Percentiles rank a stretch among this genome's conserved stretches.
These are phyloP conservation scores for Ceratosolen solmsi DNA, from an alignment of 1,140 invertebrate genomes.

Conservation along the genomic window DNA sequence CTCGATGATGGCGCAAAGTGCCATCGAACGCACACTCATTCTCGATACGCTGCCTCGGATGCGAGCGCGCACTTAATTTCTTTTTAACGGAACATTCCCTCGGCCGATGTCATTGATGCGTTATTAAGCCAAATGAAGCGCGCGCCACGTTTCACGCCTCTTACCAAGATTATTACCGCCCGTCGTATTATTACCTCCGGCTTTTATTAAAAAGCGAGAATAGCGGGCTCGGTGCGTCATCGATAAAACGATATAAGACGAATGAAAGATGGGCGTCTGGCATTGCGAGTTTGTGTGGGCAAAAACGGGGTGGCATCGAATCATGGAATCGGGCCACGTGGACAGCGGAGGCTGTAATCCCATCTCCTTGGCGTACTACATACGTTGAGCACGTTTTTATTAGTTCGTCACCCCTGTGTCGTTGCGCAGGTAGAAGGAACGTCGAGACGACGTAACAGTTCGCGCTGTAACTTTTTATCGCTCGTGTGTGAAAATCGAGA, in stretches of 20 bases:
- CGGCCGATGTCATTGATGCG: not conserved
- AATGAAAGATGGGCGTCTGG: too few relatives aligned
- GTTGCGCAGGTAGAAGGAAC: not conserved
- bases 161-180: not conserved
- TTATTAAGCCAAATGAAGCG: not conserved
- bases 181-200: not conserved
- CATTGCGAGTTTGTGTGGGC: too few relatives aligned
- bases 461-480: not conserved
- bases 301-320: too few relatives aligned
- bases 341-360: too few relatives aligned
- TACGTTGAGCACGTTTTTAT: not conserved
- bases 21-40: not conserved
- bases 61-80: not conserved
- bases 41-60: not conserved
- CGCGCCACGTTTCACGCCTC: not conserved
- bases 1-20: not conserved
- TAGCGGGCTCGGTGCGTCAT: too few relatives aligned
- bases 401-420: not conserved
- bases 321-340: too few relatives aligned
- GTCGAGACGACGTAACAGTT: not conserved
- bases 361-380: too few relatives aligned
- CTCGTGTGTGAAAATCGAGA: not conserved
- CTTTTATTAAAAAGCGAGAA: not conserved
- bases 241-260: too few relatives aligned
- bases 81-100: not conserved